Percentiles rank a stretch among this genome's conserved stretches.
These are phyloP conservation scores for Piaya cayana DNA, from an alignment of 2,113 vertebrate species.

Conservation along the genomic window DNA sequence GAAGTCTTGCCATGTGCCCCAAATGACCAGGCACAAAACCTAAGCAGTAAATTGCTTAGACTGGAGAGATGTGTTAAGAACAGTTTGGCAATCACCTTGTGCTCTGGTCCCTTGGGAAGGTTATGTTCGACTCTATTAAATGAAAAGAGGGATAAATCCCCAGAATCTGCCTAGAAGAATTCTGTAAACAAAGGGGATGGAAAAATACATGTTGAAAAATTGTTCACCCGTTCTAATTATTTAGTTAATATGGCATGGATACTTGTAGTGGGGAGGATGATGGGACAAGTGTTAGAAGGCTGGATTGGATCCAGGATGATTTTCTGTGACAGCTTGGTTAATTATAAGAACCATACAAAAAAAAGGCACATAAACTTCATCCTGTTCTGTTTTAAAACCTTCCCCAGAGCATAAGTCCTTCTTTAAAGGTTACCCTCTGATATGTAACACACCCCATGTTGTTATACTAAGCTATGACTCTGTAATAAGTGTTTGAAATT, in stretches of 20 bases:
- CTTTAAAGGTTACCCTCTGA: constrained; percentile 41
- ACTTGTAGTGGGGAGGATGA: not conserved
- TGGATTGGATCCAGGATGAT: constrained; percentile 39
- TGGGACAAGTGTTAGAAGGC: not conserved
- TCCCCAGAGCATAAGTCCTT: not conserved
- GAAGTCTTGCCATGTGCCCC: not conserved
- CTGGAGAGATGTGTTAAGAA: not conserved
- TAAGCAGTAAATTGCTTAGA: not conserved
- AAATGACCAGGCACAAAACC: not conserved
- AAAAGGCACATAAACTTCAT: constrained; percentile 17
- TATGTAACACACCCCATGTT: constrained; percentile 4
- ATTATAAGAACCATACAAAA: constrained; percentile 41
- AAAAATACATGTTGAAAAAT: constrained; percentile 7
- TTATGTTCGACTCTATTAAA: not conserved
- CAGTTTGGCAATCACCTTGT: not conserved
- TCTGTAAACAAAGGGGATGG: not conserved
- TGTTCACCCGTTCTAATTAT: not conserved
- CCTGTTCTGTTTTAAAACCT: constrained; percentile 28
- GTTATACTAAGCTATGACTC: constrained; percentile 42
- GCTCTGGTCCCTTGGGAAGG: not conserved
- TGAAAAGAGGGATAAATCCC: not conserved
- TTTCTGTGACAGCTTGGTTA: constrained; percentile 46
- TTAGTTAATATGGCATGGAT: not conserved
- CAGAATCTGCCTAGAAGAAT: not conserved
- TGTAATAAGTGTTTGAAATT: constrained; percentile 53